Conservation (phyloP, 2,113 vertebrate species). For the Reinhardtius hippoglossoides region DNA sequence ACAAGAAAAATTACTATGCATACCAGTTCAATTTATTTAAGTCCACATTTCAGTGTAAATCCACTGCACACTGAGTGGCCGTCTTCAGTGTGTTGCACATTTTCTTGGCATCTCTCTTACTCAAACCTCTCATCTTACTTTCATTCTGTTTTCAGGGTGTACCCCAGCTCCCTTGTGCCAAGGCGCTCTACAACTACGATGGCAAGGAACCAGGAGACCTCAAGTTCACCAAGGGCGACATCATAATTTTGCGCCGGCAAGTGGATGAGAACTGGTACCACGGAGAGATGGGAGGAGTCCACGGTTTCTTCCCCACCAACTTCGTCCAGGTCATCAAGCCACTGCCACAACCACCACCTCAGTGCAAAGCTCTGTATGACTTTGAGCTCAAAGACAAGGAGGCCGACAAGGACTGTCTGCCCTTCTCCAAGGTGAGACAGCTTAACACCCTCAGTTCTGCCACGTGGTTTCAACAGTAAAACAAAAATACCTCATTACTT, state of each 20-base stretch:
- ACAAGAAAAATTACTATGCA: background rate
- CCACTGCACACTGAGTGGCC: background rate
- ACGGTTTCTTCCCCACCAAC: constrained; percentile 98
- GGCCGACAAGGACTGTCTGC: constrained; percentile 98
- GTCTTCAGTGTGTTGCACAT: background rate
- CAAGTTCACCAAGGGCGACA: constrained; percentile 96
- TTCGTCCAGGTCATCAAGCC: constrained; percentile 99
- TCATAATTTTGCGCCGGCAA: constrained; percentile 96
- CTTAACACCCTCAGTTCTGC: background rate
- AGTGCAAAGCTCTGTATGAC: constrained; percentile 99
- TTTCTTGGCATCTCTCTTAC: background rate
- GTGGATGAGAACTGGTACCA: constrained; percentile 99
- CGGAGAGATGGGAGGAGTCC: constrained; percentile 94
- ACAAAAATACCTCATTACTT: constrained; percentile 63
- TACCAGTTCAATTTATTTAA: background rate
- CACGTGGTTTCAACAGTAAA: constrained; percentile 47
- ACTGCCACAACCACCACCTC: constrained; percentile 96
- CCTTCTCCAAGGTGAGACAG: constrained; percentile 93
- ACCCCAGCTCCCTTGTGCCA: constrained; percentile 97
- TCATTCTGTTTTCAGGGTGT: constrained; percentile 82
- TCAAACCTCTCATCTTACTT: background rate
- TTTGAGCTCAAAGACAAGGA: constrained; percentile 99
- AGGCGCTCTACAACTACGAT: constrained; percentile 98
- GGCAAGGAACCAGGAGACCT: constrained; percentile 98
- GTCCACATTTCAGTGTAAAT: background rate